These are phyloP conservation scores for Monochamus alternatus DNA, from an alignment of 2,888 invertebrate species.

Conservation along the genomic window DNA sequence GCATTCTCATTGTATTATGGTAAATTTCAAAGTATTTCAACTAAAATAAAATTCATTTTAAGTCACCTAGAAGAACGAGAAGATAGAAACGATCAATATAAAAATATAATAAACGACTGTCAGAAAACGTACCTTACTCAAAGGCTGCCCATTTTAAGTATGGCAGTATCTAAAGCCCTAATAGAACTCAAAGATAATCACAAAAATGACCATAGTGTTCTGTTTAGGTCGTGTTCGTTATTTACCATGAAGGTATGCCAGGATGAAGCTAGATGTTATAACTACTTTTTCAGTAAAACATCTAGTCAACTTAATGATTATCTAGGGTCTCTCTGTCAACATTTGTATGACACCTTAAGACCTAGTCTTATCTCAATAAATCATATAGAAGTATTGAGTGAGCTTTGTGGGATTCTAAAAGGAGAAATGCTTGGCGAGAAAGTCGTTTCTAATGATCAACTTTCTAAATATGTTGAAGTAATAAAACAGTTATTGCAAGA, in stretches of 20 bases:
- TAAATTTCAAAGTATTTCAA: slow-evolving; percentile 94
- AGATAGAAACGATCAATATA: slow-evolving; percentile 83
- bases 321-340: slow-evolving; percentile 83
- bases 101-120: slow-evolving; percentile 82
- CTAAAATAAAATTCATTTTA: slow-evolving; percentile 86
- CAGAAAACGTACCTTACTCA: slow-evolving; percentile 88
- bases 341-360: slow-evolving; percentile 92
- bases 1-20: slow-evolving; percentile 93
- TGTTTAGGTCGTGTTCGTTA: slow-evolving; percentile 90
- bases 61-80: slow-evolving; percentile 86
- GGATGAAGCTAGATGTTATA: slow-evolving; percentile 93
- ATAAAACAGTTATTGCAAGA: slow-evolving; percentile 92
- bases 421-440: slow-evolving; percentile 95
- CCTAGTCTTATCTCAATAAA: slow-evolving; percentile 97
- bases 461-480: slow-evolving; percentile 84
- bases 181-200: slow-evolving; percentile 77
- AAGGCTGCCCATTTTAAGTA: slow-evolving; percentile 78
- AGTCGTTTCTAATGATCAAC: slow-evolving; percentile 83
- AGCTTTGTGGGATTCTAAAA: slow-evolving; percentile 93
- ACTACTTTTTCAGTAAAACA: slow-evolving; percentile 87
- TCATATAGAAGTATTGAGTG: slow-evolving; percentile 97
- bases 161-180: slow-evolving; percentile 81
- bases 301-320: slow-evolving; percentile 76
- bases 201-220: slow-evolving; percentile 85
- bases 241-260: slow-evolving; percentile 94